phyloP scores from a whole-genome alignment of 1,140 invertebrate species.

The Limonius californicus region DNA sequence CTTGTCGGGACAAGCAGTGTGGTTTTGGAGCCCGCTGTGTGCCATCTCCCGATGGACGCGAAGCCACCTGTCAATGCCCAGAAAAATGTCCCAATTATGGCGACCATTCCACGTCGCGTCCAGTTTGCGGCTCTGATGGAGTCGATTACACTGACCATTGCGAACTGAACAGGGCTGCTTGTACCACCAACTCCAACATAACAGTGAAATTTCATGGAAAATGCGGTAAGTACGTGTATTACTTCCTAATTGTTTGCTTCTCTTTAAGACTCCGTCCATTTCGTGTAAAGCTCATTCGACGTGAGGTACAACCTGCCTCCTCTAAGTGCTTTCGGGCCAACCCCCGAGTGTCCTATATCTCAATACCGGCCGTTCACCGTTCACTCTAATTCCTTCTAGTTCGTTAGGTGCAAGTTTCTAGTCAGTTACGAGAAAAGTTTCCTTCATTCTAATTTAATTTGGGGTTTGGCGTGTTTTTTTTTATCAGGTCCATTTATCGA shows the following conservation, averaged over 20 bases:
- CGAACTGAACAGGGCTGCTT: constrained; percentile 75
- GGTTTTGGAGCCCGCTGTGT: constrained; percentile 72
- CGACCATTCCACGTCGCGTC: constrained; percentile 69
- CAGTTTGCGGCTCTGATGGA: constrained; percentile 72
- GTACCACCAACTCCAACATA: constrained; percentile 68
- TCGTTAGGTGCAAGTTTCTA: neutral
- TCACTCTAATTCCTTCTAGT: constrained; percentile 1
- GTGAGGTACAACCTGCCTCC: too few species aligned
- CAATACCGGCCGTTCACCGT: neutral
- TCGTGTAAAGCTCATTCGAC: neutral
- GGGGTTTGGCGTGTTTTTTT: too few species aligned
- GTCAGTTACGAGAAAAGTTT: neutral
- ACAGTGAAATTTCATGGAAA: constrained; percentile 83
- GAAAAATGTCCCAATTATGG: constrained; percentile 74
- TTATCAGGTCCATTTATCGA: too few species aligned
- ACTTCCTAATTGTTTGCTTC: too few species aligned
- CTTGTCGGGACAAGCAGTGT: constrained; percentile 70
- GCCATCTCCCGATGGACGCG: constrained; percentile 67
- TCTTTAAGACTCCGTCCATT: neutral
- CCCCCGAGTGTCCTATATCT: neutral
- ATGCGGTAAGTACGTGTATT: constrained; percentile 69
- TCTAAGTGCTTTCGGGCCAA: too few species aligned
- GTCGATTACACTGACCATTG: constrained; percentile 75
- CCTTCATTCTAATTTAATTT: neutral
- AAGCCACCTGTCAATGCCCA: constrained; percentile 70